A percentile compares a stretch with the other conserved stretches of the same genome.
Evolutionary conservation across 2,888 invertebrate genomes (phyloP).

Genomic region (Macrosoma leucophasiata): DNA sequence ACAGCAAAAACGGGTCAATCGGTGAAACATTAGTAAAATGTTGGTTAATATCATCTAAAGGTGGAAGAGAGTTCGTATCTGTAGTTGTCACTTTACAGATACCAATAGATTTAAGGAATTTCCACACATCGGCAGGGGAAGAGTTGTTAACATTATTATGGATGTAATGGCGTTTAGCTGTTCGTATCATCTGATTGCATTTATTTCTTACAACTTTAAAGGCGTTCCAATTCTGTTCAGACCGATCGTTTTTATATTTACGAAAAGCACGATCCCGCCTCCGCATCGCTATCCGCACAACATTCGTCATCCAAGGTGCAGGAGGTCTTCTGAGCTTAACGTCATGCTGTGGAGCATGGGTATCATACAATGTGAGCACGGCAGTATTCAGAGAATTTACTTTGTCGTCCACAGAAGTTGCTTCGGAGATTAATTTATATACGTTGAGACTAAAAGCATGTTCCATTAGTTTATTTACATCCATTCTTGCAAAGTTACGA

Average conservation of each 20-base stretch:
- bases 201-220: slow-evolving; percentile 1
- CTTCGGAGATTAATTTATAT: not conserved
- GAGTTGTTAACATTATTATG: slow-evolving; percentile 1
- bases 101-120: slow-evolving; percentile 3
- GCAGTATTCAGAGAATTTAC: not conserved
- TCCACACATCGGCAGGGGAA: slow-evolving; percentile 6
- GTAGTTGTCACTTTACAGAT: not conserved
- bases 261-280: slow-evolving; percentile 1
- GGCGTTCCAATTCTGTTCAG: not conserved
- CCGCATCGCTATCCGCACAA: not conserved
- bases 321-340: not conserved
- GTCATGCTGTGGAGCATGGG: slow-evolving; percentile 2
- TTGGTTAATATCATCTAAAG: not conserved
- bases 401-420: slow-evolving; percentile 5
- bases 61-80: not conserved
- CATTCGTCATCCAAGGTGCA: slow-evolving; percentile 1
- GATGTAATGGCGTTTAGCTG: slow-evolving; percentile 2
- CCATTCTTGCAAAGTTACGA: not conserved
- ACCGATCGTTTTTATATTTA: not conserved
- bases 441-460: not conserved
- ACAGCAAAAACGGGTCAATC: not conserved
- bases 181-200: no score
- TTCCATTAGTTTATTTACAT: not conserved
- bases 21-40: no score
- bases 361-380: slow-evolving; percentile 1